phyloP scores from a whole-genome alignment of 2,888 invertebrate species.

The Heteropelma amictum region DNA sequence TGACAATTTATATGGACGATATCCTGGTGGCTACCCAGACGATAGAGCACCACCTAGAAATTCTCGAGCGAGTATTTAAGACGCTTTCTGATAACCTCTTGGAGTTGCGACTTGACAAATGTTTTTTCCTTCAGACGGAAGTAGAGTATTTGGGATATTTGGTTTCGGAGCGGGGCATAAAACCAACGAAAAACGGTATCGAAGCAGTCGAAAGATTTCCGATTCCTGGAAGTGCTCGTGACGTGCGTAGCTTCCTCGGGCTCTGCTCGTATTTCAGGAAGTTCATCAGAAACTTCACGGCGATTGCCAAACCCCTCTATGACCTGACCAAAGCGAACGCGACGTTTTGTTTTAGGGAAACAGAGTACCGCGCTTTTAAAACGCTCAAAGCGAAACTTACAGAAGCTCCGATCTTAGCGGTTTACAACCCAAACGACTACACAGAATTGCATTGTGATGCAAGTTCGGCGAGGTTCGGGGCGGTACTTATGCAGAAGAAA shows the following conservation, averaged over 20 bases:
- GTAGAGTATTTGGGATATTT: constrained; percentile 45
- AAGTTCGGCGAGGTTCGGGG: constrained; percentile 66
- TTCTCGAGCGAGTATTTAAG: constrained; percentile 40
- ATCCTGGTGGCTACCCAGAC: constrained; percentile 35
- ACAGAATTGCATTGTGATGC: constrained; percentile 73
- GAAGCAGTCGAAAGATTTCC: constrained; percentile 59
- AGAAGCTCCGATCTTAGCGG: constrained; percentile 61
- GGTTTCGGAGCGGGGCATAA: constrained; percentile 46
- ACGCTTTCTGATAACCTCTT: constrained; percentile 22
- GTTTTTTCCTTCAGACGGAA: constrained; percentile 51
- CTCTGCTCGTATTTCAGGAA: constrained; percentile 65
- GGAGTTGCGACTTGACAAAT: constrained; percentile 53
- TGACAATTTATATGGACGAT: constrained; percentile 39
- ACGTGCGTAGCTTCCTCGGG: constrained; percentile 64
- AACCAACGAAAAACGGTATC: constrained; percentile 55
- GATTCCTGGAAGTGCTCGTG: constrained; percentile 54
- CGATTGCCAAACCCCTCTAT: constrained; percentile 65
- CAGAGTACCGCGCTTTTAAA: constrained; percentile 61
- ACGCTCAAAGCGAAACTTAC: constrained; percentile 55
- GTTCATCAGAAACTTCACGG: constrained; percentile 60
- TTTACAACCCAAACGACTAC: constrained; percentile 65
- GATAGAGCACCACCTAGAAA: constrained; percentile 39
- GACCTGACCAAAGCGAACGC: constrained; percentile 56
- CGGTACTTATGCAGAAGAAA: constrained; percentile 67
- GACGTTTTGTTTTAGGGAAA: constrained; percentile 59